Base-by-base conservation (phyloP, 2,888 invertebrate genomes). In the Caenorhabditis panamensis region DNA sequence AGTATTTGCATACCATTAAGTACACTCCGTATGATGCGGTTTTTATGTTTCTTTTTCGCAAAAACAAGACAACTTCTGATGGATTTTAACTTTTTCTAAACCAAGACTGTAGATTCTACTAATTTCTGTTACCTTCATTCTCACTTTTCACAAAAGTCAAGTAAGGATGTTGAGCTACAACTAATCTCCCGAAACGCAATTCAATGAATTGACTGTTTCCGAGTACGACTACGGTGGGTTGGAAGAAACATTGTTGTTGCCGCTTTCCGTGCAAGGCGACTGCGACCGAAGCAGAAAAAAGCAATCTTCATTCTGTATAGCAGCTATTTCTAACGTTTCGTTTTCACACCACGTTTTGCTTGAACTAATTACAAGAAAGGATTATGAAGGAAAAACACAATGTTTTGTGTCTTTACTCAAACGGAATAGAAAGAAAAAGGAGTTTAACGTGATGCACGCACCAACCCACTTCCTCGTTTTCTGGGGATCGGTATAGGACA, bases 1-100 rank as follows among this genome's bases (percentile, higher is more conserved):
- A 53, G 64, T 73, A 66, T 75, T 75, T 75, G 75, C 75, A 75
- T 75, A 75, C 75, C 75, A 75, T 75, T 75, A 75, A 75, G 66
- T 66, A 61, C 75, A 75, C 44, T 61, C 28, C 66, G 64, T 59
- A 75, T 75, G 75, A 75, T 75, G 75, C 59, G 64, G 58, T 51
- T 66, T 73, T 62, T 66, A n/a, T n/a, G n/a, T n/a, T n/a, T n/a
- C n/a, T n/a, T n/a, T n/a, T n/a, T n/a, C n/a, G n/a, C n/a, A n/a
- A n/a, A n/a, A n/a, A n/a, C n/a, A n/a, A n/a, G n/a, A n/a, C n/a
- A n/a, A n/a, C n/a, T n/a, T n/a, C n/a, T n/a, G n/a, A n/a, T n/a
- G n/a, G n/a, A n/a, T n/a, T n/a, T n/a, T n/a, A n/a, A n/a, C n/a
- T n/a, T n/a, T n/a, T n/a, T n/a, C n/a, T n/a, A n/a, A n/a, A n/a